These are phyloP conservation scores for Oophaga pumilio DNA, from an alignment of 2,113 vertebrate genomes.

Conservation along the genomic window DNA sequence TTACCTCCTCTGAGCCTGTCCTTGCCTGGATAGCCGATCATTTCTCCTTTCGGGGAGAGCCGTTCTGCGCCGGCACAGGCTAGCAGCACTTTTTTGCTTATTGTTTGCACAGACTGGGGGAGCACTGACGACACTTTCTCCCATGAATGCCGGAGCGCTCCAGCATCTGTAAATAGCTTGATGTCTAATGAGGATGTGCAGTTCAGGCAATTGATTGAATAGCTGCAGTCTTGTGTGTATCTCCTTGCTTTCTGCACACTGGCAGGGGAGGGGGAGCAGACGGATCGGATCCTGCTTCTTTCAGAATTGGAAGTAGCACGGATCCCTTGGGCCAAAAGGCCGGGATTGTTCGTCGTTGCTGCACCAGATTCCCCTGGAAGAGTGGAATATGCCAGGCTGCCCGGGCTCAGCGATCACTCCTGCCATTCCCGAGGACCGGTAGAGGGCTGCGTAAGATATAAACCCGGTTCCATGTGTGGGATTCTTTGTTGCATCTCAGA, in stretches of 20 bases:
- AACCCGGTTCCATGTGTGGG: slow-evolving; percentile 65
- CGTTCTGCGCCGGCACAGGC: slow-evolving; percentile 66
- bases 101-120: slow-evolving; percentile 61
- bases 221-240: slow-evolving; percentile 79
- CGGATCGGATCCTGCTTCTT: slow-evolving; percentile 62
- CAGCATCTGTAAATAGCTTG: slow-evolving; percentile 75
- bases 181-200: slow-evolving; percentile 84
- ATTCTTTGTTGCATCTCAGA: slow-evolving; percentile 68
- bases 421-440: slow-evolving; percentile 69
- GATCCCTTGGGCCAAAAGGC: slow-evolving; percentile 72
- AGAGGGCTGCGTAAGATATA: slow-evolving; percentile 72
- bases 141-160: slow-evolving; percentile 64
- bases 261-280: slow-evolving; percentile 68
- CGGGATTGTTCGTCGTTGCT: slow-evolving; percentile 69
- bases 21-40: slow-evolving; percentile 30
- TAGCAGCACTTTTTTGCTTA: slow-evolving; percentile 62
- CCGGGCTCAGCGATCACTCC: slow-evolving; percentile 65
- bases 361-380: slow-evolving; percentile 65
- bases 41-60: slow-evolving; percentile 51
- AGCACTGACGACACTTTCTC: slow-evolving; percentile 63
- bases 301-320: slow-evolving; percentile 69
- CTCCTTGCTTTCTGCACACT: slow-evolving; percentile 69
- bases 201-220: slow-evolving; percentile 85
- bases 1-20: background rate
- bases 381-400: slow-evolving; percentile 69